Percentiles rank a stretch among this genome's conserved stretches.
phyloP scores from a whole-genome alignment of 2,797 vertebrate species.

The Darevskia mixta region DNA sequence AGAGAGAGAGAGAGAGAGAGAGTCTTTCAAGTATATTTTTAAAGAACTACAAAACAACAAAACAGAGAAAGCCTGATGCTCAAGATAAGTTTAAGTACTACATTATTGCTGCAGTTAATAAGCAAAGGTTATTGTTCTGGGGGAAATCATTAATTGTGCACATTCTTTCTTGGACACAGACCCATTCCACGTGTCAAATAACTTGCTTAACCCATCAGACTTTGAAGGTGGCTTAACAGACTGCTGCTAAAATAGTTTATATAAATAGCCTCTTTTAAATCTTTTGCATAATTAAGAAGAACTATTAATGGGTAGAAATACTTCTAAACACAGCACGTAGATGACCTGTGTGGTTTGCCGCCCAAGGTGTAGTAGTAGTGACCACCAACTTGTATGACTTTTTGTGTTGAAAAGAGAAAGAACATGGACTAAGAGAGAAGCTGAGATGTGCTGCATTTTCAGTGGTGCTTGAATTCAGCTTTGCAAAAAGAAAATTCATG shows the following conservation, averaged over 20 bases:
- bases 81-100: neutral
- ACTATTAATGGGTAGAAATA: neutral
- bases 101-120: neutral
- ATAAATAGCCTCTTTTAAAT: neutral
- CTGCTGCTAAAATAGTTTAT: neutral
- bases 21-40: neutral
- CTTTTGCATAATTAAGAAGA: neutral
- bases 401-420: neutral
- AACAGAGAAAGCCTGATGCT: neutral
- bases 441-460: neutral
- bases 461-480: conserved; percentile 4
- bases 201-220: neutral
- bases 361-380: too few relatives aligned
- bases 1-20: too few relatives aligned
- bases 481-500: neutral
- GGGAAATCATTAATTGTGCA: neutral
- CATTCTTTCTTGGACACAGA: neutral
- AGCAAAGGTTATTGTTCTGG: neutral
- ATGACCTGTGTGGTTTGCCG: too few relatives aligned
- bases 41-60: neutral
- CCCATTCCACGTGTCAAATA: neutral
- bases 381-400: neutral
- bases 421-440: neutral
- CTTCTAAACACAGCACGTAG: too few relatives aligned
- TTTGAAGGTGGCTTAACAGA: neutral